Evolutionary conservation across 2,888 invertebrate species (phyloP).

Genomic region (Sarcophaga rosellei): DNA sequence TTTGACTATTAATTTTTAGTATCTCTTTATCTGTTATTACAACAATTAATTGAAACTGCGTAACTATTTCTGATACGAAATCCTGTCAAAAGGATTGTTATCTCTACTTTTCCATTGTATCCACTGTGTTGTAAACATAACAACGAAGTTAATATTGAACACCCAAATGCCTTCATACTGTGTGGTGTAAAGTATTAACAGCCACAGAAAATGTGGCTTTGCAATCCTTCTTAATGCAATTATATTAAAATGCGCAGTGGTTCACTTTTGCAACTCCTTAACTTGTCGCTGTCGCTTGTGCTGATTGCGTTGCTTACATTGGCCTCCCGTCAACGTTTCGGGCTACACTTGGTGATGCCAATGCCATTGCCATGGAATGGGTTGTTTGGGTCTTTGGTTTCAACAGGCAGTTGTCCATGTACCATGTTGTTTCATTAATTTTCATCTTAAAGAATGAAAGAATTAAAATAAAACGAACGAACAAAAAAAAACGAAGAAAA

Average conservation of each 20-base stretch:
- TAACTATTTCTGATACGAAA: too few relatives aligned
- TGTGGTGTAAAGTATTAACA: constrained; percentile 21
- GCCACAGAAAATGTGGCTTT: constrained; percentile 36
- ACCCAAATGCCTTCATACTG: not conserved
- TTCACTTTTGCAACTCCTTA: constrained; percentile 60
- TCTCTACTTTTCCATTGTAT: not conserved
- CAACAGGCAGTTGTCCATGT: constrained; percentile 56
- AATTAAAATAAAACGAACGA: constrained; percentile 16
- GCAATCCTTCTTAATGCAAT: constrained; percentile 65
- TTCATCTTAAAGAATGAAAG: constrained; percentile 53
- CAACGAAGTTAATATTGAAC: constrained; percentile 5
- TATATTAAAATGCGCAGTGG: constrained; percentile 65
- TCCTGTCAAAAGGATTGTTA: not conserved
- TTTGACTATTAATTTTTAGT: too few relatives aligned
- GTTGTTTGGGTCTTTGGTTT: constrained; percentile 33
- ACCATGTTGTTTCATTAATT: constrained; percentile 68
- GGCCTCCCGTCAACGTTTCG: constrained; percentile 52
- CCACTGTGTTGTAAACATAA: not conserved
- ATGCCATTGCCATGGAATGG: constrained; percentile 27
- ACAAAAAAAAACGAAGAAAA: constrained; percentile 23
- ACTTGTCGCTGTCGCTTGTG: constrained; percentile 52
- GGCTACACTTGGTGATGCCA: constrained; percentile 34
- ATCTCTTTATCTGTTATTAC: too few relatives aligned
- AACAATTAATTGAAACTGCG: too few relatives aligned
- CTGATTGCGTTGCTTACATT: constrained; percentile 65